These are phyloP conservation scores for Catharus fuscescens DNA, from an alignment of 2,113 vertebrate genomes.

Conservation along the genomic window DNA sequence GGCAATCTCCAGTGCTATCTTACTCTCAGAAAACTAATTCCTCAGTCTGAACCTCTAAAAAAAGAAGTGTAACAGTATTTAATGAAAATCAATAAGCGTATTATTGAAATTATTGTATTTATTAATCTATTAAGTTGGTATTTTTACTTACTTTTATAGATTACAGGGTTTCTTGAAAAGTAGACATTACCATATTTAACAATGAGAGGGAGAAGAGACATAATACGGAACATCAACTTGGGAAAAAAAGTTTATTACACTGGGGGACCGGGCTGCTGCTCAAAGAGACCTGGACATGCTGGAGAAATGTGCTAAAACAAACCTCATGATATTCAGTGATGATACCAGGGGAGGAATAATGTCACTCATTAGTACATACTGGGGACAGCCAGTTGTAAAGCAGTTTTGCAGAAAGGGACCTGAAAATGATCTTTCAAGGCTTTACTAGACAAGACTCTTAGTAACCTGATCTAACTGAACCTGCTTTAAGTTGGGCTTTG, in stretches of 20 bases:
- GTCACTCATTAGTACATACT: neutral
- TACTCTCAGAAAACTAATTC: neutral
- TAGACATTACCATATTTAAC: neutral
- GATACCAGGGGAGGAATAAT: rapidly evolving
- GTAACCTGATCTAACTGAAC: neutral
- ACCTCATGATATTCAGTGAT: rapidly evolving
- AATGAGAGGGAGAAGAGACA: neutral
- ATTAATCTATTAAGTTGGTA: neutral
- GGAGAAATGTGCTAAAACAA: neutral
- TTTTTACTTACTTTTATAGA: neutral
- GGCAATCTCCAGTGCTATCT: neutral
- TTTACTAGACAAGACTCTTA: neutral
- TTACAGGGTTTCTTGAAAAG: neutral
- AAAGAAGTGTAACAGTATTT: neutral
- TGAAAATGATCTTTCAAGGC: neutral
- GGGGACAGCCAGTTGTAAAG: neutral
- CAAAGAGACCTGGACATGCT: neutral
- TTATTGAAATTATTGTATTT: neutral
- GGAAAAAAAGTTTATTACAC: neutral
- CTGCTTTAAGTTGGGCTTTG: neutral
- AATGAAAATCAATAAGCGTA: neutral
- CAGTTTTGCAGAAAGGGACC: neutral
- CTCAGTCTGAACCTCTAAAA: neutral
- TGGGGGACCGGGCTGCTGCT: neutral
- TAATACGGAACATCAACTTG: neutral